Evolutionary conservation across 2,797 vertebrate species (phyloP).

Genomic region (Lophura swinhoii): DNA sequence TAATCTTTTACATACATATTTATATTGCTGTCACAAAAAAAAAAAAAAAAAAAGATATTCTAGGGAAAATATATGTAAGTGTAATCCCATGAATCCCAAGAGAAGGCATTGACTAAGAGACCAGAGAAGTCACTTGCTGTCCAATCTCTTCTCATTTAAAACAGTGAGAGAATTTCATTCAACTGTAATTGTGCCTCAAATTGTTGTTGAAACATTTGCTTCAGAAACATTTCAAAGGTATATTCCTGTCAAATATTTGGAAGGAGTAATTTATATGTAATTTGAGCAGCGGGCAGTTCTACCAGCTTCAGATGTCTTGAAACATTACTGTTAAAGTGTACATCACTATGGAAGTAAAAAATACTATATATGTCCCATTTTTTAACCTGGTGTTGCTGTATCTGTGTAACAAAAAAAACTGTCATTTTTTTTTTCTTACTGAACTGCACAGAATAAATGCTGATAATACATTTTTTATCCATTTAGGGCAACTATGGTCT

Average conservation of each 20-base stretch:
- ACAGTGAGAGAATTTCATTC: conserved; percentile 2
- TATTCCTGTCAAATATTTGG: conserved; percentile 20
- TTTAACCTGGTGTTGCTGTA: background rate
- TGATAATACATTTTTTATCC: background rate
- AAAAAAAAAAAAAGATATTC: background rate
- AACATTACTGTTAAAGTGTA: background rate
- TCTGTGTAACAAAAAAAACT: background rate
- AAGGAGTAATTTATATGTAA: conserved; percentile 29
- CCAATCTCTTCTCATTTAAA: conserved; percentile 38
- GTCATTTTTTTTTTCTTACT: background rate
- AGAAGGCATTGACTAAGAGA: background rate
- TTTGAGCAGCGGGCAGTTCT: background rate
- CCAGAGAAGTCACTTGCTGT: background rate
- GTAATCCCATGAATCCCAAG: background rate
- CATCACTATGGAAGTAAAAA: background rate
- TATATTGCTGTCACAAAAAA: background rate
- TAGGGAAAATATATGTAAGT: background rate
- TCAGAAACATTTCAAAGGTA: background rate
- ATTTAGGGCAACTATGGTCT: background rate
- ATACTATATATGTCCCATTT: background rate
- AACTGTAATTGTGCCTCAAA: background rate
- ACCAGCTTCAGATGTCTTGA: background rate
- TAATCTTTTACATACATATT: background rate
- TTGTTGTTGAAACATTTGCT: conserved; percentile 5
- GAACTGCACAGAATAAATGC: background rate